These are phyloP conservation scores for Neopipo cinnamomea DNA, from an alignment of 2,113 vertebrate genomes.

Conservation along the genomic window DNA sequence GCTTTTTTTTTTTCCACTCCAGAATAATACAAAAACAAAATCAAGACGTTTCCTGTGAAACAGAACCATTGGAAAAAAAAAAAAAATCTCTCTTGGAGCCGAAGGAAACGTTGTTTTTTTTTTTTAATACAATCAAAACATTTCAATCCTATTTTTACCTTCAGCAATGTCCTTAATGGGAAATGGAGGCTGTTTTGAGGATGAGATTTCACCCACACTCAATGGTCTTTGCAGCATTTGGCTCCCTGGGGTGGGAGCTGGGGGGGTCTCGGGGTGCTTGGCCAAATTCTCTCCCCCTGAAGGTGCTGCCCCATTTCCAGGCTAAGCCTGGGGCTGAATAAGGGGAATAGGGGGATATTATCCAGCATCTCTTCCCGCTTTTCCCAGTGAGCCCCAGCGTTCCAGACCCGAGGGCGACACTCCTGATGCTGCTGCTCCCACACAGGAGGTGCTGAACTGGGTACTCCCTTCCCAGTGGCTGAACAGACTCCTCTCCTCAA, in stretches of 20 bases:
- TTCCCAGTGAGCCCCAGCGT: neutral
- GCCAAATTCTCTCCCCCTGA: neutral
- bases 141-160: slow-evolving; percentile 13
- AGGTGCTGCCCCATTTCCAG: neutral
- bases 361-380: neutral
- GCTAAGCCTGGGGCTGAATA: neutral
- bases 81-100: neutral
- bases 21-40: neutral
- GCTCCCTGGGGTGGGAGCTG: neutral
- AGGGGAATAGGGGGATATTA: neutral
- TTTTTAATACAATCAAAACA: neutral
- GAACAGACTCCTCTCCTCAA: neutral
- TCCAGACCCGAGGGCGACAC: neutral
- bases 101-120: neutral
- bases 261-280: fast-evolving
- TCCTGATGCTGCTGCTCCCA: neutral
- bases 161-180: neutral
- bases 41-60: neutral
- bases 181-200: neutral
- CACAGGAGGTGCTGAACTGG: neutral
- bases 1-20: neutral
- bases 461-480: neutral
- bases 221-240: fast-evolving
- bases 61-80: neutral
- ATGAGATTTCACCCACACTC: neutral